Conservation (phyloP, 2,888 invertebrate genomes). For the Lycaena phlaeas region DNA sequence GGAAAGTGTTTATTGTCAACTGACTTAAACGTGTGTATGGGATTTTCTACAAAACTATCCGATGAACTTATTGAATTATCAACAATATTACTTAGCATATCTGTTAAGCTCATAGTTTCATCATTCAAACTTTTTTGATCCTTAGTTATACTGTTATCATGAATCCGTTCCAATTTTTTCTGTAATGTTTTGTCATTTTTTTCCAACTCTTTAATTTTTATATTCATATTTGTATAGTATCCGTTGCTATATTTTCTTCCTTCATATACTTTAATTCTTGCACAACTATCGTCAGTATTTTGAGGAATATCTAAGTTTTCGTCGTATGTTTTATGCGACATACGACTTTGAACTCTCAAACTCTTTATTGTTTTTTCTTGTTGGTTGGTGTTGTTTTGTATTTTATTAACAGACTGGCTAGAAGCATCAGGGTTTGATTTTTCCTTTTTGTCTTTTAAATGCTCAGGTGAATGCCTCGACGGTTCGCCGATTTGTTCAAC, state of each 20-base stretch:
- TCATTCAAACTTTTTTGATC: constrained; percentile 10
- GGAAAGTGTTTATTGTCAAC: constrained; percentile 19
- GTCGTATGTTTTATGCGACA: background rate
- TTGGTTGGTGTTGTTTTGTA: background rate
- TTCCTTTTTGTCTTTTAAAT: background rate
- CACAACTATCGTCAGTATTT: constrained; percentile 23
- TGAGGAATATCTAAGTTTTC: background rate
- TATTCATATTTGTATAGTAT: constrained; percentile 40
- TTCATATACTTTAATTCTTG: constrained; percentile 33
- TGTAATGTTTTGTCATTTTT: constrained; percentile 39
- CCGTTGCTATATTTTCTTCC: constrained; percentile 37
- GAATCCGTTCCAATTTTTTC: constrained; percentile 29
- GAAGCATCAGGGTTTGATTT: background rate
- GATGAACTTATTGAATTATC: background rate
- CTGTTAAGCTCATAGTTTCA: background rate
- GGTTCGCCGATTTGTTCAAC: background rate
- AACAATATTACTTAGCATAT: background rate
- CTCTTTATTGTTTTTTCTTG: background rate
- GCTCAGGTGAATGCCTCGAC: background rate
- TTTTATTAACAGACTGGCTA: background rate
- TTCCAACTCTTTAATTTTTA: constrained; percentile 47
- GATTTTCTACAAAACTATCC: background rate
- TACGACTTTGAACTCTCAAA: background rate
- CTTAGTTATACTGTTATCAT: constrained; percentile 7
- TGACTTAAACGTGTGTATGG: background rate